Percentiles rank a stretch among this genome's conserved stretches.
Conservation (phyloP, 2,797 vertebrate species). For the Esox lucius region DNA sequence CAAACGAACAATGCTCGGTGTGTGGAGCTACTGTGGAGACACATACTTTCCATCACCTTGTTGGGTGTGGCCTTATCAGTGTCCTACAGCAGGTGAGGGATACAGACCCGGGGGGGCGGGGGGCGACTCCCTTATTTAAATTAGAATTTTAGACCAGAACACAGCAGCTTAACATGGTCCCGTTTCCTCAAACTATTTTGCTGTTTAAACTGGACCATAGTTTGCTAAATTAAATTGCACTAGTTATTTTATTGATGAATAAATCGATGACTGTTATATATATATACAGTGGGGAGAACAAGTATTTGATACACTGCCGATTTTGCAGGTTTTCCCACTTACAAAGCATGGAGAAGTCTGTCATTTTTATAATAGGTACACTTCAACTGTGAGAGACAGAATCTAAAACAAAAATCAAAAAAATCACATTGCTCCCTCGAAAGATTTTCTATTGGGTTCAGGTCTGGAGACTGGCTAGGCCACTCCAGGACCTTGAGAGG, state of each 20-base stretch:
- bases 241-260: not conserved
- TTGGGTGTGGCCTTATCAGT: constrained; percentile 88
- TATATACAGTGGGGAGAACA: too few species aligned
- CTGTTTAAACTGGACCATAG: not conserved
- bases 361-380: too few species aligned
- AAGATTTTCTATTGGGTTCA: too few species aligned
- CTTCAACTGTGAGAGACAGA: too few species aligned
- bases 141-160: not conserved
- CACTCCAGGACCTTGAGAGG: too few species aligned
- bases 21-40: constrained; percentile 97
- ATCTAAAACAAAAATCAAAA: too few species aligned
- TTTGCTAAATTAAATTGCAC: not conserved
- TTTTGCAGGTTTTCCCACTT: too few species aligned
- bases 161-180: not conserved
- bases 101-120: not conserved
- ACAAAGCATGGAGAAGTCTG: too few species aligned
- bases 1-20: constrained; percentile 98
- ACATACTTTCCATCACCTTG: constrained; percentile 89
- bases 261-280: too few species aligned
- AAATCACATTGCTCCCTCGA: too few species aligned
- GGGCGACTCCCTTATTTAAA: not conserved
- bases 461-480: too few species aligned
- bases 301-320: too few species aligned
- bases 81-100: constrained; percentile 95
- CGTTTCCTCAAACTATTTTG: not conserved